phyloP scores from a whole-genome alignment of 2,113 vertebrate genomes.

The Lophius piscatorius region DNA sequence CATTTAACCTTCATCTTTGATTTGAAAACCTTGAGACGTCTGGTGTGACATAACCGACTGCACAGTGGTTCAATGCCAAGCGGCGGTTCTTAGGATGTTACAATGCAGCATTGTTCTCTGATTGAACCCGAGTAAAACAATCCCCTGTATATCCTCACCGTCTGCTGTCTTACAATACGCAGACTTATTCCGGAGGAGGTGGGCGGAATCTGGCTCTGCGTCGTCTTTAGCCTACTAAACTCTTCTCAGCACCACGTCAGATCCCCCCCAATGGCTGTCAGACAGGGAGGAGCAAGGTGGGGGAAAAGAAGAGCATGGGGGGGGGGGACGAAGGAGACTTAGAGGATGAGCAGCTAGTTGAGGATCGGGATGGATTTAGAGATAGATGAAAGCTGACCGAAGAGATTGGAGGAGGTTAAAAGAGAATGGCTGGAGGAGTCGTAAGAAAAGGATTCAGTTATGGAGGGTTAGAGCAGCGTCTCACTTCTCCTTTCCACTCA shows the following conservation, averaged over 20 bases:
- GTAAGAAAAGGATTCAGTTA: slow-evolving; percentile 60
- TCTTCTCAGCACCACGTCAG: slow-evolving; percentile 69
- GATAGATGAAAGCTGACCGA: slow-evolving; percentile 65
- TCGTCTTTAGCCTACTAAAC: slow-evolving; percentile 76
- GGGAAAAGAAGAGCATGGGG: slow-evolving; percentile 16
- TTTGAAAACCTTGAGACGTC: slow-evolving; percentile 14
- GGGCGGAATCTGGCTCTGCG: slow-evolving; percentile 56
- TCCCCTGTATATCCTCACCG: slow-evolving; percentile 32
- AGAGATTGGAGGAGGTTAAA: slow-evolving; percentile 63
- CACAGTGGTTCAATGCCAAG: slow-evolving; percentile 13
- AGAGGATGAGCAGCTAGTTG: slow-evolving; percentile 60
- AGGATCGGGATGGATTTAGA: slow-evolving; percentile 70
- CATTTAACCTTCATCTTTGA: too few relatives aligned
- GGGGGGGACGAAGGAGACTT: slow-evolving; percentile 50
- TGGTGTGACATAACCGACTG: too few relatives aligned
- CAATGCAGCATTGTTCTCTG: slow-evolving; percentile 64
- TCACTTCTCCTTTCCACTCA: too few relatives aligned
- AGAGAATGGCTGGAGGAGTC: slow-evolving; percentile 58
- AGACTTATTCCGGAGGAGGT: too few relatives aligned
- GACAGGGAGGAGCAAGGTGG: slow-evolving; percentile 37
- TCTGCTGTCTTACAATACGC: too few relatives aligned
- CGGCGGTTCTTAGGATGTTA: slow-evolving; percentile 30
- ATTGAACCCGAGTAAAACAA: slow-evolving; percentile 57
- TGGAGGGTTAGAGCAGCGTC: slow-evolving; percentile 52
- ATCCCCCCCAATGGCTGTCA: slow-evolving; percentile 58